A percentile compares a stretch with the other conserved stretches of the same genome.
phyloP scores from a whole-genome alignment of 1,140 invertebrate genomes.

The Trichonephila inaurata region DNA sequence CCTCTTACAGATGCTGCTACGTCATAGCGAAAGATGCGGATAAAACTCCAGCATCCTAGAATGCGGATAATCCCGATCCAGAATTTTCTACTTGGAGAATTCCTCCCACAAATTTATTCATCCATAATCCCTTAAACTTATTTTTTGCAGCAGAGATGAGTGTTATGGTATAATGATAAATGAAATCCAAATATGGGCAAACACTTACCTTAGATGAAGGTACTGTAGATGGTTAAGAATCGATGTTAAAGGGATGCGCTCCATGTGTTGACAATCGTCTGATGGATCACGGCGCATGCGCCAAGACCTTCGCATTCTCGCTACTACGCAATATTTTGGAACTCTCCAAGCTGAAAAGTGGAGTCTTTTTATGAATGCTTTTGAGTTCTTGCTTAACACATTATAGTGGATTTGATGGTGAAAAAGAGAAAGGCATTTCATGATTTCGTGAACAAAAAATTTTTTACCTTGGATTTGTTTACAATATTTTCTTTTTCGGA shows the following conservation, averaged over 20 bases:
- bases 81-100: background rate
- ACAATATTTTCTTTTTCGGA: no score
- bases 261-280: conserved; percentile 68
- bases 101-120: background rate
- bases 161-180: background rate
- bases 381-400: background rate
- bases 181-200: background rate
- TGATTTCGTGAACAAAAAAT: background rate
- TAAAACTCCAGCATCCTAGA: conserved; percentile 43
- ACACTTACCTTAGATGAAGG: conserved; percentile 52
- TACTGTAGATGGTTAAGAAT: conserved; percentile 11
- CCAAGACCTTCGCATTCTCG: conserved; percentile 63
- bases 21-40: conserved; percentile 71
- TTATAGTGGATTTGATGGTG: background rate
- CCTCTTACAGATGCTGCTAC: conserved; percentile 50
- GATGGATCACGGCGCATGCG: conserved; percentile 31
- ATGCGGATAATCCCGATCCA: conserved; percentile 46
- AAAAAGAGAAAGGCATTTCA: background rate
- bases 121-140: background rate
- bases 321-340: conserved; percentile 65
- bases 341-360: background rate
- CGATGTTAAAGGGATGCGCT: conserved; percentile 62
- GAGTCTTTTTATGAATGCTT: background rate
- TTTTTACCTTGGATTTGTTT: no score
- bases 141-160: background rate